These are phyloP conservation scores for Stegophylla sp. DNA, from an alignment of 2,888 invertebrate species.

Conservation along the genomic window DNA sequence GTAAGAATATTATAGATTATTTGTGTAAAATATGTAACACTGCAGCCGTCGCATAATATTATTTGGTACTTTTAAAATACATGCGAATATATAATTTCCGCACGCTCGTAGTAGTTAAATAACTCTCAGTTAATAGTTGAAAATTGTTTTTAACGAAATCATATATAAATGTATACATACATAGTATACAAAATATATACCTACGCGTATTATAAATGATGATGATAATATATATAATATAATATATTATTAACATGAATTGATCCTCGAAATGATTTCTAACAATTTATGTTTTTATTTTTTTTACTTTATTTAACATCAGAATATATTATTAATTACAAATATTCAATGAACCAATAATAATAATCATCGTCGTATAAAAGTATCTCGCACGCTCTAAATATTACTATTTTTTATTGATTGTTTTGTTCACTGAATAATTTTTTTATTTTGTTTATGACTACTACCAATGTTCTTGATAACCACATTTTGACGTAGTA, in stretches of 20 bases:
- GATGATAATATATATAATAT: background rate
- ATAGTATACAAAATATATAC: background rate
- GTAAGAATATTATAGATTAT: background rate
- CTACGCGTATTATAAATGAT: background rate
- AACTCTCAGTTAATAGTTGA: constrained; percentile 20
- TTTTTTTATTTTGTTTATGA: constrained; percentile 16
- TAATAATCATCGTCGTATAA: constrained; percentile 8
- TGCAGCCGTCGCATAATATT: constrained; percentile 12
- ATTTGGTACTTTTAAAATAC: background rate
- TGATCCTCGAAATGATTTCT: constrained; percentile 32
- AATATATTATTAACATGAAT: background rate
- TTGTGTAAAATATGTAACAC: constrained; percentile 32
- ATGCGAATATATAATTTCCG: constrained; percentile 24
- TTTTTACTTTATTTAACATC: constrained; percentile 14
- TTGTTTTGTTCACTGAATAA: constrained; percentile 50
- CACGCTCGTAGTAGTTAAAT: constrained; percentile 43
- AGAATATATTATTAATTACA: constrained; percentile 24
- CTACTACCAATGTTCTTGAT: constrained; percentile 11
- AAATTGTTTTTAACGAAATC: background rate
- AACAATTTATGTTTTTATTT: constrained; percentile 14
- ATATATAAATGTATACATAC: background rate
- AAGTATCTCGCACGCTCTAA: constrained; percentile 42
- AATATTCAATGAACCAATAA: constrained; percentile 15
- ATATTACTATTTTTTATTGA: background rate
- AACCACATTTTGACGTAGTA: constrained; percentile 4